These are phyloP conservation scores for Probosciger aterrimus DNA, from an alignment of 2,113 vertebrate species.

Conservation along the genomic window DNA sequence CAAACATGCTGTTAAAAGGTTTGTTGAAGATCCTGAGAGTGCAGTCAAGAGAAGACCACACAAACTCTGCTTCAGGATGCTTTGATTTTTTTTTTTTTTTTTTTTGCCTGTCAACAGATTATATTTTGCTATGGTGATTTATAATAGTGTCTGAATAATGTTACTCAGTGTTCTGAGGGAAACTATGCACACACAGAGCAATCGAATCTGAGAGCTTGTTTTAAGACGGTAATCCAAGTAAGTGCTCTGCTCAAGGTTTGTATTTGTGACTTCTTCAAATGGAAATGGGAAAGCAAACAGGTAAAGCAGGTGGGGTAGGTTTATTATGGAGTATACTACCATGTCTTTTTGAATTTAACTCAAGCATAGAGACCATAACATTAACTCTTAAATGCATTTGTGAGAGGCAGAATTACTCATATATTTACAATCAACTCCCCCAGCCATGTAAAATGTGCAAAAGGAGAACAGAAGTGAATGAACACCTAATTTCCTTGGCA, in stretches of 20 bases:
- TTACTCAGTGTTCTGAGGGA: not conserved
- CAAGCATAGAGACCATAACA: not conserved
- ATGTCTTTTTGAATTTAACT: not conserved
- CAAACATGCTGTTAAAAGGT: not conserved
- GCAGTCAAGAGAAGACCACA: slow-evolving; percentile 7
- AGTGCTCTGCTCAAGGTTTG: not conserved
- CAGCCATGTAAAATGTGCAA: not conserved
- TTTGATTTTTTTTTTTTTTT: no score
- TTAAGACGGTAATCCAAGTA: not conserved
- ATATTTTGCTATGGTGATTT: not conserved
- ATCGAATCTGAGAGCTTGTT: not conserved
- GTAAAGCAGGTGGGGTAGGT: not conserved
- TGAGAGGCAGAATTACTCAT: not conserved
- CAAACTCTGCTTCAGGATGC: not conserved
- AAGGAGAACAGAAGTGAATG: not conserved
- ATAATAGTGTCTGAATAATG: not conserved
- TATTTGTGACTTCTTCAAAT: not conserved
- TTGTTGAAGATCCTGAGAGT: not conserved
- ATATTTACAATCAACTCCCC: not conserved
- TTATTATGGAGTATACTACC: not conserved
- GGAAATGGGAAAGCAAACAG: not conserved
- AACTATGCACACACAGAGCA: not conserved
- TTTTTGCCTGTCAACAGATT: slow-evolving; percentile 32
- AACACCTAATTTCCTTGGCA: not conserved
- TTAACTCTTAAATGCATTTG: not conserved